Base-by-base conservation (phyloP, 2,888 invertebrate genomes). In the Heteromurus nitidus region DNA sequence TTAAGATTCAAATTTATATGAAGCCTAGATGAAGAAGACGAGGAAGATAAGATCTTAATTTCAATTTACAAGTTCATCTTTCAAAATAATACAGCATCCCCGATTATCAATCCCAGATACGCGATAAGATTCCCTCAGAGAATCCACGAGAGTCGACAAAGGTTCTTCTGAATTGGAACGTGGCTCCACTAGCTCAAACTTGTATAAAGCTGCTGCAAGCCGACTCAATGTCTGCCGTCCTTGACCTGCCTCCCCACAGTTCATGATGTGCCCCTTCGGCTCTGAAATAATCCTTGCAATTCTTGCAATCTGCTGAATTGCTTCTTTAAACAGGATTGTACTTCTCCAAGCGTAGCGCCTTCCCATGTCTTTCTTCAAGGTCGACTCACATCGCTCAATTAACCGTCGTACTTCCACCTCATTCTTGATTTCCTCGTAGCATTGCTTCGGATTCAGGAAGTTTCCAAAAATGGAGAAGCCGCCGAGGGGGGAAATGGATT, bases 51-150 rank as follows among this genome's bases (percentile, higher is more conserved):
- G 30, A 67, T 9, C 1, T 31, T n/a, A n/a, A n/a, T 42, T 65
- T 42, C 68, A 24, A 24, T 24, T 55, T 47, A 77, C 77, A 22
- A 70, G 62, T 9, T 70, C 44, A 50, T 72, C 72, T n/a, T 65
- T 72, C 3, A 80, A 18, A 24, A 80, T 42, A 9, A 80, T 0
- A 31, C 80, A 80, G 20, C 72, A 65, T 24, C 72, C 80, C 20
- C 13, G 3, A 22, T 72, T 67, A 20, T 70, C 70, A 18, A 20
- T 11, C 0, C 13, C 50, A 22, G 64, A 70, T 1, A 50, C 22
- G 2, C 24, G 18, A 30, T 70, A 79, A 16, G 58, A 70, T 1
- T 50, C 24, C n/a, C 31, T 60, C 20, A 76, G n/a, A 11, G 3
- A 31, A 16, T 31, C n/a, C n/a, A n/a, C n/a, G n/a, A 16, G 9